Percentiles rank a stretch among this genome's conserved stretches.
phyloP scores from a whole-genome alignment of 2,888 invertebrate species.

The Tethea ocularis region DNA sequence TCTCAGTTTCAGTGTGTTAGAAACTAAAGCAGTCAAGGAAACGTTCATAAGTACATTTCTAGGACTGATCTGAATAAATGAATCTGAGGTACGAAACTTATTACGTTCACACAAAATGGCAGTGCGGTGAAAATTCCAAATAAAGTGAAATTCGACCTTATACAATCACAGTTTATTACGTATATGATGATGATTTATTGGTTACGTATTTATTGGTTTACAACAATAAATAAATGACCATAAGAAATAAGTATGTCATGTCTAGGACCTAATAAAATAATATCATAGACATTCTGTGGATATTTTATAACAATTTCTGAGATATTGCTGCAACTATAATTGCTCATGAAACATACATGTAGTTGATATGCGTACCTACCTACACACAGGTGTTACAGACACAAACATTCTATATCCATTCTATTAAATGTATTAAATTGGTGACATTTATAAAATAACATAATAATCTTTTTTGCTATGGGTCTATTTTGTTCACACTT shows the following conservation, averaged over 20 bases:
- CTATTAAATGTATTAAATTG: slow-evolving; percentile 20
- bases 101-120: not conserved
- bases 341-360: slow-evolving; percentile 63
- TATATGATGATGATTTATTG: too few relatives aligned
- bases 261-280: slow-evolving; percentile 15
- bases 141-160: too few relatives aligned
- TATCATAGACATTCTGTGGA: slow-evolving; percentile 35
- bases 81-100: not conserved
- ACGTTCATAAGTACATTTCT: too few relatives aligned
- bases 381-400: slow-evolving; percentile 51
- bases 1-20: too few relatives aligned
- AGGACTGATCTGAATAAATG: too few relatives aligned
- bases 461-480: not conserved
- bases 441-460: not conserved
- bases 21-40: too few relatives aligned
- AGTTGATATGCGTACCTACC: slow-evolving; percentile 42
- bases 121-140: not conserved
- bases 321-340: slow-evolving; percentile 55
- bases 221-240: slow-evolving; percentile 6
- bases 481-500: not conserved
- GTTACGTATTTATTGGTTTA: not conserved
- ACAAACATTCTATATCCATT: slow-evolving; percentile 40
- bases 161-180: too few relatives aligned
- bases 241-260: slow-evolving; percentile 8
- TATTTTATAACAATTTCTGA: slow-evolving; percentile 51